Percentiles rank a stretch among this genome's conserved stretches.
Evolutionary conservation across 2,888 invertebrate species (phyloP).

Genomic region (Reticulitermes lucifugus): DNA sequence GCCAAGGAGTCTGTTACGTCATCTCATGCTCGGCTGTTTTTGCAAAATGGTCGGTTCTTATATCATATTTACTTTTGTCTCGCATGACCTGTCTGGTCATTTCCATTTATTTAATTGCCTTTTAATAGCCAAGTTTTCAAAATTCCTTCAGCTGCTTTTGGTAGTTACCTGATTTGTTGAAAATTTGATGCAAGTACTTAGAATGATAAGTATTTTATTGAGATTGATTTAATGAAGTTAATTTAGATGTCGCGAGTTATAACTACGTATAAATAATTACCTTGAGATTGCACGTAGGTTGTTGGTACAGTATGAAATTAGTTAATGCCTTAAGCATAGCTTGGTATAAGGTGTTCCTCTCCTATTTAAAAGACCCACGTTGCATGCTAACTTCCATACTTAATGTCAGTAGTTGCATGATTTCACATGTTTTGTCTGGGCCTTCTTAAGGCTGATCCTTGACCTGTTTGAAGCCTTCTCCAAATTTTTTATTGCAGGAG

Average conservation of each 20-base stretch:
- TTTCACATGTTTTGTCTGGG: conserved; percentile 23
- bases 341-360: conserved; percentile 5
- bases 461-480: conserved; percentile 18
- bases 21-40: conserved; percentile 29
- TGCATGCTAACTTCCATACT: conserved; percentile 19
- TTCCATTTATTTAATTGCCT: conserved; percentile 12
- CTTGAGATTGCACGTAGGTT: neutral
- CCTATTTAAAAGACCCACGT: neutral
- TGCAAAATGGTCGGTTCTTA: conserved; percentile 49
- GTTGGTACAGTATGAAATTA: neutral
- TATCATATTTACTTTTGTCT: conserved; percentile 37
- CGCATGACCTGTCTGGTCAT: conserved; percentile 20
- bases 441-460: neutral
- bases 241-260: neutral
- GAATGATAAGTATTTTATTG: neutral
- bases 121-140: conserved; percentile 11
- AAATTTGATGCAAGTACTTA: neutral
- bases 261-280: neutral
- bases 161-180: conserved; percentile 15
- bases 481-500: conserved; percentile 48
- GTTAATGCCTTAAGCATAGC: neutral
- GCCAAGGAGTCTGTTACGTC: conserved; percentile 18
- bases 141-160: conserved; percentile 17
- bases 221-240: neutral
- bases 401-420: conserved; percentile 7